Conservation (phyloP, 1,140 invertebrate genomes). For the Phortica variegata region DNA sequence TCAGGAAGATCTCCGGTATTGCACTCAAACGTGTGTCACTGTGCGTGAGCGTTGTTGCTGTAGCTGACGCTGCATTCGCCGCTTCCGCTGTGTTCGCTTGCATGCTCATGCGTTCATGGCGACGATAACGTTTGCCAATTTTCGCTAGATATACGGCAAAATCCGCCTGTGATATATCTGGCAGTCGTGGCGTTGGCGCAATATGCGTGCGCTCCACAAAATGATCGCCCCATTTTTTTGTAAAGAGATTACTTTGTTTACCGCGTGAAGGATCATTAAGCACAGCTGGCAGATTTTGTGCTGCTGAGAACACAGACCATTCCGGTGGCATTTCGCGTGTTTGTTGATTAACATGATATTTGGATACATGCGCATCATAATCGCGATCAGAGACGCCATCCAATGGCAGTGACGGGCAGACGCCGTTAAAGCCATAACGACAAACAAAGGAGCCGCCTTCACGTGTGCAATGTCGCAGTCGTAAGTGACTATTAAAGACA, state of each 20-base stretch:
- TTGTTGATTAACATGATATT: conserved; percentile 72
- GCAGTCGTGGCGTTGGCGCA: conserved; percentile 76
- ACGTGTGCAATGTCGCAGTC: conserved; percentile 78
- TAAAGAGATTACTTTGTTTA: conserved; percentile 91
- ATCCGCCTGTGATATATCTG: conserved; percentile 79
- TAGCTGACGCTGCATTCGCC: conserved; percentile 9
- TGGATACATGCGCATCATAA: conserved; percentile 82
- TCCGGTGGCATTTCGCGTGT: conserved; percentile 60
- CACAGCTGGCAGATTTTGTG: conserved; percentile 94
- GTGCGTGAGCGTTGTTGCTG: conserved; percentile 12
- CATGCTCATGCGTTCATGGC: conserved; percentile 55
- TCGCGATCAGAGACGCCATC: conserved; percentile 87
- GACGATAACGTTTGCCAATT: conserved; percentile 66
- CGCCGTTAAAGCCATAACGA: conserved; percentile 84
- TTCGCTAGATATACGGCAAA: conserved; percentile 87
- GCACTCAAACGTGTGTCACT: conserved; percentile 60
- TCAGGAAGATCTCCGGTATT: conserved; percentile 87
- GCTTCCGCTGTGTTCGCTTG: conserved; percentile 28
- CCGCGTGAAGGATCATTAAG: conserved; percentile 92
- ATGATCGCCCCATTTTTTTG: conserved; percentile 95
- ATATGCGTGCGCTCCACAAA: conserved; percentile 84
- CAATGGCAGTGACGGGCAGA: conserved; percentile 81
- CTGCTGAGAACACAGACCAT: conserved; percentile 78
- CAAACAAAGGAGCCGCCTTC: conserved; percentile 89
- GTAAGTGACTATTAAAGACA: conserved; percentile 67